Evolutionary conservation across 2,113 vertebrate species (phyloP), one percentile per base, ranked within the genome.

Genomic region (Larimichthys polyactis): DNA sequence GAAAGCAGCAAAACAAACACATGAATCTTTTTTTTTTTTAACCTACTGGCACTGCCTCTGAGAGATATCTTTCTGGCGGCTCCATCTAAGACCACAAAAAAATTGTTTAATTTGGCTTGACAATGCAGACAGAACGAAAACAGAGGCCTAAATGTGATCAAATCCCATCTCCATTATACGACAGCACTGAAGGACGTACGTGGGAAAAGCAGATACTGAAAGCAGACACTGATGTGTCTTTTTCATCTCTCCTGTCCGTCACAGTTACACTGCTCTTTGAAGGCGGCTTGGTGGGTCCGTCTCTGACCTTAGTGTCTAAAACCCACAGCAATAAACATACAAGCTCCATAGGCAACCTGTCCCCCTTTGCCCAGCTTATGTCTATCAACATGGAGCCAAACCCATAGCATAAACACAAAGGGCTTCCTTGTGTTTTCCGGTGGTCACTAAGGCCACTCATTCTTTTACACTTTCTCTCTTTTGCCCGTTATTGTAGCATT

Each of bases 101-200:
- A 75, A 86, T 71, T 87, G 89, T 93, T 95, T 93, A 70, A 80
- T 85, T 95, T 95, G 94, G 94, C 94, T 82, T 54, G 93, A 94
- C 86, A 93, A 85, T 84, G 59, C 78, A 81, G 88, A 65, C 75
- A 60, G 70, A 89, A 85, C 44, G 75, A 89, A 92, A 92, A 87
- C 72, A 82, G 83, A 65, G 66, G 64, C 82, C 81, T 87, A 70
- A 91, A 91, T 58, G 70, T 67, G 82, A 89, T 93, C 76, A 84
- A 83, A 91, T 83, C 87, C 64, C 72, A 71, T 91, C 86, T 79
- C 90, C 66, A 84, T 91, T 88, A 90, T 85, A 84, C 44, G 81
- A 87, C 79, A 74, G 71, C 8, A 57, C 67, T 75, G 78, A 84
- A 66, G 86, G 82, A 72, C 68, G 48, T 67, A 91, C 82, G 73